Conservation (phyloP, 2,797 vertebrate genomes). For the Lates japonicus region DNA sequence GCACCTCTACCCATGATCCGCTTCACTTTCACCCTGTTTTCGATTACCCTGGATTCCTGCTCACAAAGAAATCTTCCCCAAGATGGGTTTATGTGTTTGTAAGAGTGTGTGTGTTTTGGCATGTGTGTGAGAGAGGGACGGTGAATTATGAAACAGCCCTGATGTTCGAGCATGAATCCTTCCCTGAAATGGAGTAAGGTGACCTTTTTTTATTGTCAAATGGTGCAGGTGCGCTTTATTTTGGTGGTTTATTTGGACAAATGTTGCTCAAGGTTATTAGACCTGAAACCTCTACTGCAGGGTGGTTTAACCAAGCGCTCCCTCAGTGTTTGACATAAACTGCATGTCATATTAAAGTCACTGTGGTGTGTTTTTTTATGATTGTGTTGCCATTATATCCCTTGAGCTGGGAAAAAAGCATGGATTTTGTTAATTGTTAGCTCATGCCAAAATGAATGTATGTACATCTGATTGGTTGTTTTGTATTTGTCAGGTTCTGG, state of each 20-base stretch:
- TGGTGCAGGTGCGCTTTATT: constrained; percentile 42
- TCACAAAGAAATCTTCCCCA: neutral
- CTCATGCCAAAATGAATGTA: neutral
- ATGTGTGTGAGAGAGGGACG: constrained; percentile 3
- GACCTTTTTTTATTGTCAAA: constrained; percentile 23
- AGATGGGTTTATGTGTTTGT: constrained; percentile 12
- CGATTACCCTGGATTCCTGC: constrained; percentile 5
- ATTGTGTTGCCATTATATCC: constrained; percentile 25
- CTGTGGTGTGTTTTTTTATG: constrained; percentile 29
- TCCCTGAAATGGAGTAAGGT: neutral
- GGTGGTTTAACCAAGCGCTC: constrained; percentile 23
- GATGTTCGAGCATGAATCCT: constrained; percentile 44
- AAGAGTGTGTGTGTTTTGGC: constrained; percentile 35
- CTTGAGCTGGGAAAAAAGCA: constrained; percentile 11
- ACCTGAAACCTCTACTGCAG: neutral
- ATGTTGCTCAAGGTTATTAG: neutral
- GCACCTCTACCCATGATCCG: neutral
- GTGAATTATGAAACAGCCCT: neutral
- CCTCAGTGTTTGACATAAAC: constrained; percentile 53
- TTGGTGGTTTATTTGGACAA: neutral
- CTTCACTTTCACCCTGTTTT: neutral
- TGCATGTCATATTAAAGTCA: constrained; percentile 63
- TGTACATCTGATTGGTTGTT: constrained; percentile 37
- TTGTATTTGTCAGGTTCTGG: constrained; percentile 89
- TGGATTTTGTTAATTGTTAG: neutral